These are phyloP conservation scores for Cephalotes varians DNA, from an alignment of 2,888 invertebrate genomes.

Conservation along the genomic window DNA sequence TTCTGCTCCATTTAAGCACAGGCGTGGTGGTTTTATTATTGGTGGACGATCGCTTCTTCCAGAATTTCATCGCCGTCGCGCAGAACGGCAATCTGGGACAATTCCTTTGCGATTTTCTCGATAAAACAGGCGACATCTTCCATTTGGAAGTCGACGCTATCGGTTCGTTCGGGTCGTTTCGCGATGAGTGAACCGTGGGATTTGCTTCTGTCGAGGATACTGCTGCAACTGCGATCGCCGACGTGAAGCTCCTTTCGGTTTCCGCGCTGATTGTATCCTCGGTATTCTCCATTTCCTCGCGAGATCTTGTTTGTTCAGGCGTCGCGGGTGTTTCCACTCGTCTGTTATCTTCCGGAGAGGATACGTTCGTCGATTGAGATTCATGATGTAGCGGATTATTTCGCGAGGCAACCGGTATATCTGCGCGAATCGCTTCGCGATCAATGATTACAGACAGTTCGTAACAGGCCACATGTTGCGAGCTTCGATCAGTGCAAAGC, in stretches of 20 bases:
- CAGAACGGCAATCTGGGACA: background rate
- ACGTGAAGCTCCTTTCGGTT: background rate
- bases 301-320: constrained; percentile 1
- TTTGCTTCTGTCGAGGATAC: background rate
- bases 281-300: background rate
- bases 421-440: background rate
- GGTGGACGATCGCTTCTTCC: background rate
- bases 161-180: background rate
- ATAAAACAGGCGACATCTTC: background rate
- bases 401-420: background rate
- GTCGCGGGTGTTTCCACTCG: background rate
- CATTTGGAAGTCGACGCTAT: constrained; percentile 27
- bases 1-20: constrained; percentile 8
- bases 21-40: background rate
- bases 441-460: background rate
- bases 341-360: background rate
- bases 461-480: background rate
- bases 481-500: background rate
- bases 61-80: constrained; percentile 13
- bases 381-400: background rate
- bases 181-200: background rate
- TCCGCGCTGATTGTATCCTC: background rate
- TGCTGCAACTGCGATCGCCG: background rate
- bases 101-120: background rate
- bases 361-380: background rate